Evolutionary conservation across 2,797 vertebrate genomes (phyloP), one percentile per base, ranked within the genome.

Genomic region (Leptodactylus fallax): DNA sequence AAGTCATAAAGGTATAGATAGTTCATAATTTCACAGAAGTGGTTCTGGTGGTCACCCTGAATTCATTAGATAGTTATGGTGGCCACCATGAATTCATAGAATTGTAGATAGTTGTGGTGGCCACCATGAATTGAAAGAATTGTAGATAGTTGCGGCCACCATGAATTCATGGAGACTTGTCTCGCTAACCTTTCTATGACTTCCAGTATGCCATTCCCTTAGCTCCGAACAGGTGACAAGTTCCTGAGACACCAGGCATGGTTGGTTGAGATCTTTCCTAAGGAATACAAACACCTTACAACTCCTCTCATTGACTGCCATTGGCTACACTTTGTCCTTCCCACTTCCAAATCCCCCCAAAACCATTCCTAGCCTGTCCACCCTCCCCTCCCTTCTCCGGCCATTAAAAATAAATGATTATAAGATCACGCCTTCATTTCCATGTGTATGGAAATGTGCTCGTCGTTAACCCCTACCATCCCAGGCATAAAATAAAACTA

Each of bases 321-420:
- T 85, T 88, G 87, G 83, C 83, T 88, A 81, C 63, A 80, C 55
- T 85, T 53, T 55, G 87, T 85, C 83, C 87, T 81, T 85, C 83
- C 83, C 87, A 81, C 67, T 81, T 69, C 83, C 47, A 85, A 76
- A 88, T 80, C 65, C 77, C 60, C 77, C 79, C 56, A 65, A 85
- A 80, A 56, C 36, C 76, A 87, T 81, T 61, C 76, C 87, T 83
- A 53, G 53, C 61, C 61, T 55, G 83, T 71, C 81, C 82, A 80
- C 65, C 76, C 87, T 56, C 87, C 87, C 67, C 81, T 85, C 87
- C 87, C 56, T 77, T 81, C 49, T 71, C 47, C 23, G 56, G n/a
- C 87, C 83, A 88, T 85, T 88, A 85, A 85, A 85, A 81, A 88
- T 88, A 85, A 85, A 85, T 85, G 87, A 88, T 88, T 88, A 88